Base-by-base conservation (phyloP, 1,140 invertebrate genomes). In the Dryas iulia region DNA sequence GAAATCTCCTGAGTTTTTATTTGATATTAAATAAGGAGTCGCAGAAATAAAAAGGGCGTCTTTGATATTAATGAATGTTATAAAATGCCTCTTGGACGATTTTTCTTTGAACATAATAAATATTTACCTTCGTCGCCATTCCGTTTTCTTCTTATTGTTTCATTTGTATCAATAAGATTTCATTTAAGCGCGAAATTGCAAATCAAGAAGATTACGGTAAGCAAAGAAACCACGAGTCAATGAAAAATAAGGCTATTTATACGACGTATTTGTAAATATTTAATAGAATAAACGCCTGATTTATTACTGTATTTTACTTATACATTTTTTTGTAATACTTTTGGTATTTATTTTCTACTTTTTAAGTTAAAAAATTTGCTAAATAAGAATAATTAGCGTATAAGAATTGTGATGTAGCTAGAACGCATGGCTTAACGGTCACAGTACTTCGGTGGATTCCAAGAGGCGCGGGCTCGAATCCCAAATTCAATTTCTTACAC, bases 41-140 rank as follows among this genome's bases (percentile, higher is more conserved):
- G 2, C 24, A 25, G 4, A 54, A 54, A 54, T 54, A 54, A n/a
- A 54, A 54, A 54, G 11, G 14, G 24, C 5, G 3, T 25, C 23
- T 54, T 54, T 54, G 11, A 54, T 54, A 54, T 54, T 54, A 54
- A 54, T 54, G 24, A 25, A 54, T 54, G 53, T 54, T 54, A 54
- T 54, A 54, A 54, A 54, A 54, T 54, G 53, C 53, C 24, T 54
- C 1, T 24, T 2, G 24, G 24, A 54, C 53, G 24, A 25, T 54
- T 54, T 54, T 54, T 54, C 24, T 54, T 54, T 54, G 53, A 54
- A n/a, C 21, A 54, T 54, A 24, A 54, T 25, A 54, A 54, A 47
- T 47, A 47, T 47, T 47, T 47, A 47, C 35, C 35, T 47, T 47
- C 14, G 35, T 47, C 35, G 14, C 14, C 7, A 3, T 47, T 47